Base-by-base conservation (phyloP, 53 echinoderm and acorn worm species). In the Astropecten irregularis region DNA sequence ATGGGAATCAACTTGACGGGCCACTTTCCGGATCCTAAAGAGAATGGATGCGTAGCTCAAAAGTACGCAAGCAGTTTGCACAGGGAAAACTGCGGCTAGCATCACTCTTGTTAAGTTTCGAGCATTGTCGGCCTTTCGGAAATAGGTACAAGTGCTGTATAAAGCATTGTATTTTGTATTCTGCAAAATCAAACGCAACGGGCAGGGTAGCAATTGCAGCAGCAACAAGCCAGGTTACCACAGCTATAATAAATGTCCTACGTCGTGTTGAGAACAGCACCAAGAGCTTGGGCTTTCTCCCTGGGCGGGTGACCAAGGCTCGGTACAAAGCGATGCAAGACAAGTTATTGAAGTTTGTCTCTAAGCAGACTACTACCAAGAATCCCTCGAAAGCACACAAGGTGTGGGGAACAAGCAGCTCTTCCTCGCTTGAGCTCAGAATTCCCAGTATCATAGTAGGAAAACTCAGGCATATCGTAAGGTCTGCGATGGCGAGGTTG, bases 71-170 rank as follows among this genome's bases (percentile, higher is more conserved):
- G n/a, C n/a, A n/a, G n/a, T 7, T 42, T 63, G 64, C 1, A 81
- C 32, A 5, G 82, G 82, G 19, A 33, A 64, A 21, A 35, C 28
- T n/a, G 20, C 9, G 2, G 44, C 11, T 15, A 51, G 18, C 34
- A 46, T 9, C 21, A 81, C 46, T 40, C 35, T 33, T 11, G 32
- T 21, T 49, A 64, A 81, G 8, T 42, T 31, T 22, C 33, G 18
- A 15, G 82, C 63, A 19, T 33, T n/a, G 1, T 60, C 25, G 44
- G 31, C 32, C 21, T 32, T 64, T 19, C 64, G 49, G 44, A 64
- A 50, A 34, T 48, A 81, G 26, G 82, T 29, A n/a, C 82, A 81
- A 11, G 82, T 49, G 31, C 51, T 81, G 26, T 49, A 31, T 18
- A 34, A 16, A 48, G 25, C 6, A 29, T 81, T 48, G 44, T 81